Conservation (phyloP, 2,113 vertebrate genomes). For the Tringa solitaria region DNA sequence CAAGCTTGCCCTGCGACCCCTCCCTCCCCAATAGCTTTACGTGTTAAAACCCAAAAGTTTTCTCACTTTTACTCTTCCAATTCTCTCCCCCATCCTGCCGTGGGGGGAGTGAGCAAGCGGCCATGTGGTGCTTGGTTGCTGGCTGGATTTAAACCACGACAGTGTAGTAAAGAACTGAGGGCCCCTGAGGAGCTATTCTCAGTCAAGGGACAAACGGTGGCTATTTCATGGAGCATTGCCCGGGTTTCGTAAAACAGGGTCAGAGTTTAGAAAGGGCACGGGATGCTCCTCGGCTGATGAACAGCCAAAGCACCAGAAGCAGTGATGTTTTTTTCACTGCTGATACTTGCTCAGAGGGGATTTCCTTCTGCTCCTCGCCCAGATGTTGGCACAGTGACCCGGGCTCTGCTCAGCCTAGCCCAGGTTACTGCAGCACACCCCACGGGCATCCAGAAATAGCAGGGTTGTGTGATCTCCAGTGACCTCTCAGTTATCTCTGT, state of each 20-base stretch:
- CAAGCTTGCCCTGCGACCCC: accelerated
- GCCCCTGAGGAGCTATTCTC: neutral
- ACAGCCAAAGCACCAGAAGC: neutral
- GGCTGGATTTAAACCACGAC: neutral
- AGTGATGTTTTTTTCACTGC: neutral
- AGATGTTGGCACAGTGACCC: neutral
- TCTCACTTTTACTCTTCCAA: neutral
- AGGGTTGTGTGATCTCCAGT: neutral
- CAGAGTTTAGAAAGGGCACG: neutral
- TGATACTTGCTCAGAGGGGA: neutral
- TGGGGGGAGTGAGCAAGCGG: neutral
- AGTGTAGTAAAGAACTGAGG: neutral
- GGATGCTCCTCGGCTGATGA: neutral
- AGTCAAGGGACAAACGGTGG: neutral
- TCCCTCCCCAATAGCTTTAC: neutral
- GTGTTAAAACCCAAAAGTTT: neutral
- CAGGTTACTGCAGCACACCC: neutral
- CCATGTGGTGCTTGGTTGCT: neutral
- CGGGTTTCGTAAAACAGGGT: neutral
- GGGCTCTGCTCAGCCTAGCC: neutral
- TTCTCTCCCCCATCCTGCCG: neutral
- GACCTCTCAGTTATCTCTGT: neutral
- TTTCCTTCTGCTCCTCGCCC: constrained; percentile 25
- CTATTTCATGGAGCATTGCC: neutral
- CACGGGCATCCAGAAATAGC: constrained; percentile 28